Evolutionary conservation across 2,797 vertebrate species (phyloP).

Genomic region (Astyanax mexicanus): DNA sequence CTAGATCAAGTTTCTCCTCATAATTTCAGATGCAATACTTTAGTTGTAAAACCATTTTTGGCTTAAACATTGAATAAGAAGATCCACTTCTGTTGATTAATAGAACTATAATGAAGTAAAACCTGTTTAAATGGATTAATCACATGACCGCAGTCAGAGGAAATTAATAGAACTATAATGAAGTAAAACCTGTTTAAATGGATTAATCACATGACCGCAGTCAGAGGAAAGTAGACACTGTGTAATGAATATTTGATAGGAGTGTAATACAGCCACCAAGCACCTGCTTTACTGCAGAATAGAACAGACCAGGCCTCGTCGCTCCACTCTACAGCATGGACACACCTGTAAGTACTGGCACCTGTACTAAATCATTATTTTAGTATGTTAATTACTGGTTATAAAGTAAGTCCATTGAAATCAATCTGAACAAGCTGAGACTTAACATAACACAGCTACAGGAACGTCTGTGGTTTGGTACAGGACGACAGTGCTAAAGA

Average conservation of each 20-base stretch:
- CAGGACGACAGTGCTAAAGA: slow-evolving; percentile 45
- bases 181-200: slow-evolving; percentile 1
- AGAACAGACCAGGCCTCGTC: neutral
- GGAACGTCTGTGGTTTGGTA: slow-evolving; percentile 13
- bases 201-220: neutral
- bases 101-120: neutral
- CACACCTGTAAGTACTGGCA: slow-evolving; percentile 34
- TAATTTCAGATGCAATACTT: too few species aligned
- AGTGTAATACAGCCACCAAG: slow-evolving; percentile 4
- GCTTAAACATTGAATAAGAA: too few species aligned
- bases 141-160: neutral
- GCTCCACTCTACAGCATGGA: slow-evolving; percentile 37
- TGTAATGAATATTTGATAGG: slow-evolving; percentile 52
- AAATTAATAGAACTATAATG: slow-evolving; percentile 7
- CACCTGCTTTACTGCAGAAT: slow-evolving; percentile 1
- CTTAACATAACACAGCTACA: neutral
- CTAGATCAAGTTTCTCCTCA: too few species aligned
- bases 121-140: slow-evolving; percentile 1
- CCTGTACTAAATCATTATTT: neutral
- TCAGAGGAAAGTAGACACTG: slow-evolving; percentile 42
- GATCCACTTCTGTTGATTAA: too few species aligned
- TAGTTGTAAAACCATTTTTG: too few species aligned
- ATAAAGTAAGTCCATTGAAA: too few species aligned
- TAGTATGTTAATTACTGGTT: neutral
- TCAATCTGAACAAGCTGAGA: neutral